These are phyloP conservation scores for Pelecanus crispus DNA, from an alignment of 2,113 vertebrate genomes.

Conservation along the genomic window DNA sequence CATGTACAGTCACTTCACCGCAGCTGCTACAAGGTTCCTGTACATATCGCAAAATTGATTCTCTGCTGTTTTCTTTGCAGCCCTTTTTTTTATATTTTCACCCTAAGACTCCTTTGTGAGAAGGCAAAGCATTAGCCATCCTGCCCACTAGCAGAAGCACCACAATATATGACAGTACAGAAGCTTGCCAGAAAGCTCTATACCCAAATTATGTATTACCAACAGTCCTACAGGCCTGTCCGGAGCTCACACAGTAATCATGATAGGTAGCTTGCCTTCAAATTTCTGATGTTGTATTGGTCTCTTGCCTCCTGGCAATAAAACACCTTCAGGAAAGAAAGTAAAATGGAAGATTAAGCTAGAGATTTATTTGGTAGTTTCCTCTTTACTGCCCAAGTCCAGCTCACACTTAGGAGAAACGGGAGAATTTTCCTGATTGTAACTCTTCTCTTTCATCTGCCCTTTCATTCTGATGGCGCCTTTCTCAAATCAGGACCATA, in stretches of 20 bases:
- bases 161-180: background rate
- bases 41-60: accelerated
- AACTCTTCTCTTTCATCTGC: background rate
- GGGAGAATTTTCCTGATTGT: background rate
- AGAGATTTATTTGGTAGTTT: background rate
- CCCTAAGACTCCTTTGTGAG: background rate
- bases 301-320: background rate
- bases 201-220: background rate
- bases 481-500: background rate
- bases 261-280: background rate
- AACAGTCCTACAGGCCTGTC: background rate
- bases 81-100: background rate
- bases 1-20: background rate
- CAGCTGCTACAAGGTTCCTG: background rate
- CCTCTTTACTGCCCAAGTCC: background rate
- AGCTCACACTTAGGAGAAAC: background rate
- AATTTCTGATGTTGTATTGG: background rate
- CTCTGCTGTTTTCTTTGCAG: background rate
- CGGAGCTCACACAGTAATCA: background rate
- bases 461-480: background rate
- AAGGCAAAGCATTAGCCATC: background rate
- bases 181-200: background rate
- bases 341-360: background rate
- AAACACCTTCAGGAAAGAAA: background rate
- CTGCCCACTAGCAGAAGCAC: background rate